These are phyloP conservation scores for Sclerurus mexicanus DNA, from an alignment of 2,113 vertebrate genomes.

Conservation along the genomic window DNA sequence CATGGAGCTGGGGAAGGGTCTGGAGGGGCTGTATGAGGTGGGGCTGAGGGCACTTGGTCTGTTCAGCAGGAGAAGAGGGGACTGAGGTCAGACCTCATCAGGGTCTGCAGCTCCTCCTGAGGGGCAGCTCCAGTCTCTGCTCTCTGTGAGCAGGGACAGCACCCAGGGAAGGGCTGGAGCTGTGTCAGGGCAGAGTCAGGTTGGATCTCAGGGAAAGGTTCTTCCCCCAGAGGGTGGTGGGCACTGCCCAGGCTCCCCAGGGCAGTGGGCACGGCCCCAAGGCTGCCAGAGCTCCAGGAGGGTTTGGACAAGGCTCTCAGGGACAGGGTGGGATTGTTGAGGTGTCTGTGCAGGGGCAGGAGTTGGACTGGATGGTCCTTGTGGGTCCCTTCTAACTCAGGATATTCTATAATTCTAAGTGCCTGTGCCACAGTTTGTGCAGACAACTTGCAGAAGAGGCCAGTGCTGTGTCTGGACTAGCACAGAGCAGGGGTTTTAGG, in stretches of 20 bases:
- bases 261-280: not conserved
- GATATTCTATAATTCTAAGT: fast-evolving
- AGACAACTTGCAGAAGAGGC: not conserved
- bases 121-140: not conserved
- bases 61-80: not conserved
- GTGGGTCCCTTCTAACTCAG: not conserved
- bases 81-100: not conserved
- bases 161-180: not conserved
- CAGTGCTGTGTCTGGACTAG: not conserved
- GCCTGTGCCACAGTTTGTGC: not conserved
- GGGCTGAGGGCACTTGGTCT: not conserved
- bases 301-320: fast-evolving
- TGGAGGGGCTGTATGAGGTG: not conserved
- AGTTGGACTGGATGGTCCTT: fast-evolving
- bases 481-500: fast-evolving
- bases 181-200: not conserved
- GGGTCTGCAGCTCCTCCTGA: not conserved
- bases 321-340: not conserved
- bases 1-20: not conserved
- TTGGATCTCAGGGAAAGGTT: fast-evolving
- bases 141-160: not conserved
- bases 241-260: not conserved
- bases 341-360: not conserved
- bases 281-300: not conserved
- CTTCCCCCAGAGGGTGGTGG: not conserved